Evolutionary conservation across 2,888 invertebrate genomes (phyloP), one percentile per base, ranked within the genome.

Genomic region (Drosophila mulleri): DNA sequence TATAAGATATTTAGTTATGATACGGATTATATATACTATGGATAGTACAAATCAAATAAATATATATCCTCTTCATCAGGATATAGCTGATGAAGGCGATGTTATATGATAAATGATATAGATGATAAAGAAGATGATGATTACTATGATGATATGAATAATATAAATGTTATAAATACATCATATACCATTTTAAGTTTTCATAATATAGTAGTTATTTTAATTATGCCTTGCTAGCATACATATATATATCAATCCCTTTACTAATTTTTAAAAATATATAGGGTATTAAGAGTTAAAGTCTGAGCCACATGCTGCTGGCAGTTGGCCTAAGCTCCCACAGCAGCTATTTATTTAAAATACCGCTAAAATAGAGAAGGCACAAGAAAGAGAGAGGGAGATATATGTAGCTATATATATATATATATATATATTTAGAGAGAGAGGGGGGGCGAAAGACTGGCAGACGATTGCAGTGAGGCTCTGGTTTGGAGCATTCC

Each of bases 281-380:
- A 8, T 18, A 66, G 59, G 81, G 67, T 70, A 26, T 57, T 41
- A 53, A 76, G 18, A 58, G 53, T 39, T 58, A 7, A 23, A 58
- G 37, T 39, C 35, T 32, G 44, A 54, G 37, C 70, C 72, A 59
- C 58, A 61, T 58, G 75, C 54, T 65, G 59, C 62, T 65, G 57
- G 61, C 35, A 23, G 64, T 54, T 45, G 64, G 61, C 58, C 64
- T 75, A 60, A 79, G 80, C 71, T 66, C 48, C 53, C 65, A 60
- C 59, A 69, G 75, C 69, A 69, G 69, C 48, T 67, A 77, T 80
- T 76, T 71, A 80, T 77, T 61, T 77, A 75, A 67, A 76, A 80
- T 76, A 76, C 77, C 77, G 71, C 77, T 76, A 77, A 45, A 35
- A 29, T 57, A 23, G 41, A 29, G 16, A 29, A 23, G 39, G 20